Percentiles rank a stretch among this genome's conserved stretches.
These are phyloP conservation scores for Antrozous pallidus DNA, from an alignment of 2,797 vertebrate genomes.

Conservation along the genomic window DNA sequence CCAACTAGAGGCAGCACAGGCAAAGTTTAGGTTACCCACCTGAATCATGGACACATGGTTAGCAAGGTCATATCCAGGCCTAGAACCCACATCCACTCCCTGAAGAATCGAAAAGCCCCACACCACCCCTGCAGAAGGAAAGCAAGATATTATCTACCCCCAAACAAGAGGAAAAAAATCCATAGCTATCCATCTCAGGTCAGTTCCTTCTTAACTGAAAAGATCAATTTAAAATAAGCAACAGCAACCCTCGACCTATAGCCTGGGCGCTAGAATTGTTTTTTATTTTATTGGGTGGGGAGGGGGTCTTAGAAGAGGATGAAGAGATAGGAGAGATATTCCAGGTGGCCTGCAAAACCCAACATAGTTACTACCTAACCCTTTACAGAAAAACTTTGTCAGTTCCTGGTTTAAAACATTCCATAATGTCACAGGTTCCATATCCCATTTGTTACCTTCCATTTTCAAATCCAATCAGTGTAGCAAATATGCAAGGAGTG, in stretches of 20 bases:
- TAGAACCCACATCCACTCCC: not conserved
- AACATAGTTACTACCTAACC: not conserved
- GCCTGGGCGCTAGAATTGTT: not conserved
- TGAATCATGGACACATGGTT: not conserved
- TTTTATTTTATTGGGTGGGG: not conserved
- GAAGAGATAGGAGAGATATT: not conserved
- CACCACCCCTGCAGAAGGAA: not conserved
- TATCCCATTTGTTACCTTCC: not conserved
- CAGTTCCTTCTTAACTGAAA: not conserved
- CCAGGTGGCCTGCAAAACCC: not conserved
- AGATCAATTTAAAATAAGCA: not conserved
- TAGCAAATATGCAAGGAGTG: not conserved
- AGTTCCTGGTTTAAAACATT: not conserved
- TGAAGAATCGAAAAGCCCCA: not conserved
- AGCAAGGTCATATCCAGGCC: not conserved
- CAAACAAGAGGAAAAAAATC: not conserved
- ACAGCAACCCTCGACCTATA: not conserved
- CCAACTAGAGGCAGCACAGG: not conserved
- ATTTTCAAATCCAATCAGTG: constrained; percentile 6
- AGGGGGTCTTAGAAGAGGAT: not conserved
- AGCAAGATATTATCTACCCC: not conserved
- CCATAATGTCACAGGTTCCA: not conserved
- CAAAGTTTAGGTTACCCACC: not conserved
- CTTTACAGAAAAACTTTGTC: not conserved
- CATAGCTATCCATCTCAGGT: not conserved